phyloP scores from a whole-genome alignment of 2,113 vertebrate species.

The Alouatta palliata region DNA sequence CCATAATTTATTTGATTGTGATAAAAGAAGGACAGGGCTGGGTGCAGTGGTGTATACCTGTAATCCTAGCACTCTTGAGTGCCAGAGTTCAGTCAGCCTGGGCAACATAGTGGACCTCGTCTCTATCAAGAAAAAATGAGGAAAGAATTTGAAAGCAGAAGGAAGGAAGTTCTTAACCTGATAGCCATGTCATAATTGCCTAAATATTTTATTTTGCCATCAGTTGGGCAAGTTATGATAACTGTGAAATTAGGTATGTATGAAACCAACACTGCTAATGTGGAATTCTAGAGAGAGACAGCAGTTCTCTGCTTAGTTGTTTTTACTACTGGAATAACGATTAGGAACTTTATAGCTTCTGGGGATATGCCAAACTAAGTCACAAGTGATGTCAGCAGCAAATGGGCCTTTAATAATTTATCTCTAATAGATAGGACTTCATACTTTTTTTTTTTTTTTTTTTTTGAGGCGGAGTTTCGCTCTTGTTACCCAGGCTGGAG shows the following conservation, averaged over 20 bases:
- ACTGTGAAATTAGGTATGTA: not conserved
- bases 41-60: too few relatives aligned
- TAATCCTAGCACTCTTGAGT: too few relatives aligned
- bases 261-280: not conserved
- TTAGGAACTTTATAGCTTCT: conserved; percentile 21
- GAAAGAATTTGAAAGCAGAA: conserved; percentile 11
- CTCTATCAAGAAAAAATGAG: not conserved
- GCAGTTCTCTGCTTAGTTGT: not conserved
- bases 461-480: too few relatives aligned
- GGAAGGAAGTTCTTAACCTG: not conserved
- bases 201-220: not conserved
- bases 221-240: not conserved
- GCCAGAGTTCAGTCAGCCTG: too few relatives aligned
- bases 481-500: too few relatives aligned
- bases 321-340: conserved; percentile 18
- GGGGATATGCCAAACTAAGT: conserved; percentile 1
- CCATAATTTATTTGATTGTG: not conserved
- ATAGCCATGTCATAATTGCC: not conserved
- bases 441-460: too few relatives aligned
- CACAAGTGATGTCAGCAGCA: not conserved
- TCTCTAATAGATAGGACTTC: not conserved
- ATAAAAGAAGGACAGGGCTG: not conserved
- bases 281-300: not conserved
- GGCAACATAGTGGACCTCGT: too few relatives aligned
- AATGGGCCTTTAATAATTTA: not conserved